These are phyloP conservation scores for Rhorus exstirpatorius DNA, from an alignment of 2,888 invertebrate genomes.

Conservation along the genomic window DNA sequence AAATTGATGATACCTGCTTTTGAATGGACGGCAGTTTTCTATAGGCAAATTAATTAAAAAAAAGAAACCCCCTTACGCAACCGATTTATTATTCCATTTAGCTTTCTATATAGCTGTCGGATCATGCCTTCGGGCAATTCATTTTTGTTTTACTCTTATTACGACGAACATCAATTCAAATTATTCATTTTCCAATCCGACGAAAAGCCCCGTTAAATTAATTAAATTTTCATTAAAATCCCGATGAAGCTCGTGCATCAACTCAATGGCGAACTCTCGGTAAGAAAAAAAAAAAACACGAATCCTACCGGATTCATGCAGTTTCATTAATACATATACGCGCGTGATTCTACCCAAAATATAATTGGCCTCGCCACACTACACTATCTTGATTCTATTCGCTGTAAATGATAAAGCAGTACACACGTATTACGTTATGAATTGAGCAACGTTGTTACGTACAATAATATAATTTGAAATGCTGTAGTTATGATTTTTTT, in stretches of 20 bases:
- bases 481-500: neutral
- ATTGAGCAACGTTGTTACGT: neutral
- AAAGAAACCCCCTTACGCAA: conserved; percentile 14
- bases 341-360: neutral
- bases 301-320: neutral
- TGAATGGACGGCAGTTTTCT: conserved; percentile 24
- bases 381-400: neutral
- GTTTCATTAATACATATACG: conserved; percentile 21
- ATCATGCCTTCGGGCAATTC: conserved; percentile 5
- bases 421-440: conserved; percentile 14
- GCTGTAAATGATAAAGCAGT: neutral
- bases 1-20: conserved; percentile 12
- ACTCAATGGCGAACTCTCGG: conserved; percentile 29
- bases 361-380: conserved; percentile 18
- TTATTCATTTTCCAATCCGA: conserved; percentile 64
- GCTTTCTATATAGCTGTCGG: conserved; percentile 14
- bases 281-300: conserved; percentile 37
- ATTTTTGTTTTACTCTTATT: conserved; percentile 62
- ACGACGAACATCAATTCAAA: conserved; percentile 53
- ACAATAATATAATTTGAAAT: conserved; percentile 14
- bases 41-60: conserved; percentile 42
- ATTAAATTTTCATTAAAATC: conserved; percentile 49
- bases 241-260: conserved; percentile 54
- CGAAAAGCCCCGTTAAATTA: conserved; percentile 61
- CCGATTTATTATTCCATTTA: conserved; percentile 49